Conservation (phyloP, 2,797 vertebrate species). For the Pangasius djambal region DNA sequence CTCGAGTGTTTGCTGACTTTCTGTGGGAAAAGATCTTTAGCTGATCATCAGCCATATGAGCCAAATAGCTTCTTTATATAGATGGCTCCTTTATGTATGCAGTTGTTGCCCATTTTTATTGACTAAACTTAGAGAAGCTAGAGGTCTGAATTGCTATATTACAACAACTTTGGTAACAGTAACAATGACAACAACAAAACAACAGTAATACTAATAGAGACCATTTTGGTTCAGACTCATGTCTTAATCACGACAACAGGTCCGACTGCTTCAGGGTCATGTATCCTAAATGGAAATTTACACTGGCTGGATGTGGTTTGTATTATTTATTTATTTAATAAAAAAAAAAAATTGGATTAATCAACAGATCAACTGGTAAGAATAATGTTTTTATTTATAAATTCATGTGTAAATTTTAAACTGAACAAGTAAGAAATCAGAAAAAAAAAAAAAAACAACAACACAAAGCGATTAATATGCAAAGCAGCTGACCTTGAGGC, state of each 20-base stretch:
- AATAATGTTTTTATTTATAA: too few species aligned
- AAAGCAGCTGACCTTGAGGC: neutral
- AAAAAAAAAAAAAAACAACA: neutral
- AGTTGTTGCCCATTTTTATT: neutral
- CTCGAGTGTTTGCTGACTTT: neutral
- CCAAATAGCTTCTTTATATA: neutral
- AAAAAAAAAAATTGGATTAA: neutral
- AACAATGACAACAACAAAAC: too few species aligned
- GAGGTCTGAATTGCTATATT: neutral
- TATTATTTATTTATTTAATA: too few species aligned
- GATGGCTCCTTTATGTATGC: too few species aligned
- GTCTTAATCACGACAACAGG: neutral
- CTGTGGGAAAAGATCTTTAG: neutral
- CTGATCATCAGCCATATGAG: neutral
- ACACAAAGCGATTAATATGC: neutral
- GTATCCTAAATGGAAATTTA: neutral
- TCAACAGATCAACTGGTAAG: neutral
- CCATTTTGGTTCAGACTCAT: neutral
- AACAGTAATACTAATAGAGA: neutral
- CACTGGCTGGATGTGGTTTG: too few species aligned
- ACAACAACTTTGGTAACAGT: too few species aligned
- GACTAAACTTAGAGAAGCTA: neutral
- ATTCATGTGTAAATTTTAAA: too few species aligned
- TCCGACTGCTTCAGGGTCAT: neutral
- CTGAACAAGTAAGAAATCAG: neutral